These are phyloP conservation scores for Sinocyclocheilus anophthalmus DNA, from an alignment of 2,113 vertebrate genomes.

Conservation along the genomic window DNA sequence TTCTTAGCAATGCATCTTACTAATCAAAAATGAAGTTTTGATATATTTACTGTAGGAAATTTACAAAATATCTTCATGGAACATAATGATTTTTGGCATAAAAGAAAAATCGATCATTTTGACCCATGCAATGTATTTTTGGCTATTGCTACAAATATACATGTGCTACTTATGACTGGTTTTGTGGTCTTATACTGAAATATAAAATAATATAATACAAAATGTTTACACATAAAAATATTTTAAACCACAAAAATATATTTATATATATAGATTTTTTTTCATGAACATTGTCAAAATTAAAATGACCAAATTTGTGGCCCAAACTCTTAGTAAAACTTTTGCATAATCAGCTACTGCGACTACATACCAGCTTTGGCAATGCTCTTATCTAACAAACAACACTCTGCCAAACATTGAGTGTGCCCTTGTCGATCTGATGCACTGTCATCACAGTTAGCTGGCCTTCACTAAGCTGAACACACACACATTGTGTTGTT, in stretches of 20 bases:
- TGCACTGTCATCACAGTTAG: constrained; percentile 32
- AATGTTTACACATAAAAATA: background rate
- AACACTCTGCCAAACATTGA: constrained; percentile 35
- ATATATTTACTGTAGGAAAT: too few species aligned
- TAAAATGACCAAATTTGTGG: background rate
- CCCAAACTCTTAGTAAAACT: constrained; percentile 26
- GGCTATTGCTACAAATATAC: too few species aligned
- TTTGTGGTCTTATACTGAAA: background rate
- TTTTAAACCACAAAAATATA: background rate
- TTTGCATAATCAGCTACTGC: constrained; percentile 43
- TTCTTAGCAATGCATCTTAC: too few species aligned
- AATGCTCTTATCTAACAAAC: constrained; percentile 56
- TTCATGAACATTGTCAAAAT: background rate
- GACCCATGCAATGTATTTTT: too few species aligned
- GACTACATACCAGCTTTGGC: constrained; percentile 11
- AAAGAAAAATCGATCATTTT: too few species aligned
- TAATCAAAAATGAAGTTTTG: too few species aligned
- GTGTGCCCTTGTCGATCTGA: constrained; percentile 30
- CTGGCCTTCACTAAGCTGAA: background rate
- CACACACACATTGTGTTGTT: constrained; percentile 13
- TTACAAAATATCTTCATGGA: too few species aligned
- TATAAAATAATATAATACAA: background rate
- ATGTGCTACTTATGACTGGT: too few species aligned
- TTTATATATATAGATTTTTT: background rate
- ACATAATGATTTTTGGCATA: too few species aligned